Evolutionary conservation across 2,113 vertebrate genomes (phyloP), one percentile per base, ranked within the genome.

Genomic region (Psettodes erumei): DNA sequence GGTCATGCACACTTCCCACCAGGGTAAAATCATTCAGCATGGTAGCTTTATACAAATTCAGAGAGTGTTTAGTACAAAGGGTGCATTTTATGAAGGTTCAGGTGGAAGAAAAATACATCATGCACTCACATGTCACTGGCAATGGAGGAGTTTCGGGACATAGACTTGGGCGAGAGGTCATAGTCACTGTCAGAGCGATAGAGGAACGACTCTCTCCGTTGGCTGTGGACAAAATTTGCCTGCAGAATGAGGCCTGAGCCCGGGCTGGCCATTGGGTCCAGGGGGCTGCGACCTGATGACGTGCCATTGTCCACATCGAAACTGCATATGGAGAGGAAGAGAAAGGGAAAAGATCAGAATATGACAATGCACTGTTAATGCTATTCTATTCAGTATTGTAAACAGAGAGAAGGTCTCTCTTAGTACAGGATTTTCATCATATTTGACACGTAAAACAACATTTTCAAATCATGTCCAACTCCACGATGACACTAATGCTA

Each of bases 261-360:
- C 15, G 98, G 98, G 88, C 98, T 99, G 50, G 96, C 96, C 97
- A 99, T 97, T 40, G 98, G 96, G 92, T 99, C 97, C 95, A 99
- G 93, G 81, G 97, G 97, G 95, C 98, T 99, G 94, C 97, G 96
- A 91, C 97, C 97, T 4, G 97, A 95, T 84, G 97, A 96, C 10
- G 97, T 97, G 90, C 98, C 98, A 96, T 99, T 99, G 95, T 99
- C 98, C 94, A 99, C 97, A 77, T 99, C 98, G 12, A 99, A 99
- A 92, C 98, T 99, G 91, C 8, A 77, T 79, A 71, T 38, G 78
- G 16, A 84, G 45, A 68, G 27, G 73, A 35, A 62, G 19, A 80
- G 4, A 25, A 61, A 21, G 43, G 25, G 15, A 66, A 71, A 37
- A 28, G 1, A 56, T 81, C 8, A 76, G 32, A 45, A 61, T 71